These are phyloP conservation scores for Microtus pennsylvanicus DNA, from an alignment of 2,113 vertebrate species.

Conservation along the genomic window DNA sequence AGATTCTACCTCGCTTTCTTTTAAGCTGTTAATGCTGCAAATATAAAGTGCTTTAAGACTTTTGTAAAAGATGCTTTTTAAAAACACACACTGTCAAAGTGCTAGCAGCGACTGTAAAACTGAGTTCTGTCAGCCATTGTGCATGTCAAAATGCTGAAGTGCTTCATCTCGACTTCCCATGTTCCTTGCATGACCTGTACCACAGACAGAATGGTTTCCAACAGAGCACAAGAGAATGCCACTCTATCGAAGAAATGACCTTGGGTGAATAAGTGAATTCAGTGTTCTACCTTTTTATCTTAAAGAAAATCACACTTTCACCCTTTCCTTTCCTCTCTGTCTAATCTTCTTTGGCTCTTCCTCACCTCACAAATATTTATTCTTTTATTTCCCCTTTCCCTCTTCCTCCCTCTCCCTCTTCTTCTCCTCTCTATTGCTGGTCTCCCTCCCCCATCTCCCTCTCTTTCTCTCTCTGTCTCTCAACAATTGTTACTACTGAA, in stretches of 20 bases:
- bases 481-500: background rate
- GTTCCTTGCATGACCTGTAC: conserved; percentile 15
- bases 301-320: background rate
- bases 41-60: conserved; percentile 76
- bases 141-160: conserved; percentile 70
- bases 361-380: background rate
- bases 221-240: conserved; percentile 10
- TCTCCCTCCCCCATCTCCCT: background rate
- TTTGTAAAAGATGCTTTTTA: conserved; percentile 74
- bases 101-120: conserved; percentile 80
- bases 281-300: background rate
- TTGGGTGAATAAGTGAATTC: conserved; percentile 52
- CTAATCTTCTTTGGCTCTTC: background rate
- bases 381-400: fast-evolving
- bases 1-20: conserved; percentile 75
- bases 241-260: conserved; percentile 20
- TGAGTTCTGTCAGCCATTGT: conserved; percentile 75
- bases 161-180: conserved; percentile 47
- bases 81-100: conserved; percentile 79
- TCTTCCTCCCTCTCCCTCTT: background rate
- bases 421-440: background rate
- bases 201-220: conserved; percentile 3
- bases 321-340: background rate
- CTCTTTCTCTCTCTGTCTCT: background rate
- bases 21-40: conserved; percentile 73